Evolutionary conservation across 1,140 invertebrate species (phyloP), one percentile per base, ranked within the genome.

Genomic region (Caerostris extrusa): DNA sequence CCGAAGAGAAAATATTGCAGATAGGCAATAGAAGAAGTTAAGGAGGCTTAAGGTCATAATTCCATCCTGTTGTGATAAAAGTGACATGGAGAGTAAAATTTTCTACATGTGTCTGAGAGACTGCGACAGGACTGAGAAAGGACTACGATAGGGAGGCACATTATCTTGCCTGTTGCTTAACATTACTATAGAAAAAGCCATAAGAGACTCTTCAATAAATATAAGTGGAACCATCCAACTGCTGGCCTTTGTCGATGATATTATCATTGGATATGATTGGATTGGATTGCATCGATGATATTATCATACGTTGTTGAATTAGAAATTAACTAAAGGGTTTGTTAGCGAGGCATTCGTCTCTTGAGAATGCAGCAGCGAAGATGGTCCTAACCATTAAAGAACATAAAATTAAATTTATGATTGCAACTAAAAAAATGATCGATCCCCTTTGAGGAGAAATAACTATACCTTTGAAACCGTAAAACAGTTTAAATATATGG

Each of bases 201-300:
- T 34, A 34, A 34, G 34, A 34, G 34, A 34, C 34, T 34, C 34
- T 34, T 0, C 0, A 34, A 34, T 34, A 5, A 81, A 81, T 19
- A 81, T 19, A 81, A 81, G 34, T 81, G 77, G 77, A 81, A 81
- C 77, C 34, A 50, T n/a, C 77, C 77, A 81, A 81, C 77, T 81
- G 34, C 77, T 81, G 8, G 77, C 77, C 8, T 81, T 81, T 81
- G 77, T 19, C n/a, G 77, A 81, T 81, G 77, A 81, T 81, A 81
- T 81, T 19, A 81, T 81, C 10, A 50, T 81, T 81, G 77, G 34
- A 81, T 3, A n/a, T n/a, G n/a, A n/a, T n/a, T n/a, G n/a, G n/a
- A n/a, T n/a, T n/a, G n/a, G n/a, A n/a, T n/a, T n/a, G n/a, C n/a
- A n/a, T 19, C n/a, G 77, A 81, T 81, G 77, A 81, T 81, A 81